phyloP scores from a whole-genome alignment of 2,797 vertebrate genomes.

The Kryptopterus vitreolus region DNA sequence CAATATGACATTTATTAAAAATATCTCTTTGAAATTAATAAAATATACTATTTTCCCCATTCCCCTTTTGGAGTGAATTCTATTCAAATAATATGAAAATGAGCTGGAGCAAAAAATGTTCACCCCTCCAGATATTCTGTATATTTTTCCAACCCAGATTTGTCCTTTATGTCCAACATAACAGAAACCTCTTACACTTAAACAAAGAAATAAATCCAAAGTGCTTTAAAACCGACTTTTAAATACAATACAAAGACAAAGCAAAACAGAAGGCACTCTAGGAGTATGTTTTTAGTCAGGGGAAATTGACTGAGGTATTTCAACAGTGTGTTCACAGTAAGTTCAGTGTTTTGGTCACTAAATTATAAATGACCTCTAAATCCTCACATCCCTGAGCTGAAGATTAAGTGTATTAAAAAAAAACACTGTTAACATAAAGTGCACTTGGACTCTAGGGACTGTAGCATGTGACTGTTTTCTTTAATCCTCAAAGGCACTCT shows the following conservation, averaged over 20 bases:
- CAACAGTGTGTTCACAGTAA: slow-evolving; percentile 50
- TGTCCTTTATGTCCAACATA: background rate
- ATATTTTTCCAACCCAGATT: background rate
- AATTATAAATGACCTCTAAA: slow-evolving; percentile 47
- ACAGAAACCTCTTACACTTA: background rate
- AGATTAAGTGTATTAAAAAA: slow-evolving; percentile 31
- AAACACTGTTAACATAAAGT: slow-evolving; percentile 29
- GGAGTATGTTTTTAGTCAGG: slow-evolving; percentile 22
- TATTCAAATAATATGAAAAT: background rate
- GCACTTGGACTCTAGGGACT: slow-evolving; percentile 45
- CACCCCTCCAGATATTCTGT: background rate
- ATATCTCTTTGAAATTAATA: slow-evolving; percentile 4
- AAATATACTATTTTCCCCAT: background rate
- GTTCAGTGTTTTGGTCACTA: slow-evolving; percentile 50
- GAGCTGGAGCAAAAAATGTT: background rate
- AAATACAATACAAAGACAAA: background rate
- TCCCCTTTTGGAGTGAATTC: background rate
- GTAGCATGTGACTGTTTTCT: slow-evolving; percentile 50
- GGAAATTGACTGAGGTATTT: slow-evolving; percentile 27
- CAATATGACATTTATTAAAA: background rate
- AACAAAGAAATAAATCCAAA: slow-evolving; percentile 3
- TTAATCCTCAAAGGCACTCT: slow-evolving; percentile 42
- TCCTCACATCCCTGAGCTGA: slow-evolving; percentile 49
- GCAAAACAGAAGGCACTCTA: background rate
- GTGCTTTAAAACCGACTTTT: background rate